Conservation (phyloP, 2,113 vertebrate species). For the Hystrix cristata region DNA sequence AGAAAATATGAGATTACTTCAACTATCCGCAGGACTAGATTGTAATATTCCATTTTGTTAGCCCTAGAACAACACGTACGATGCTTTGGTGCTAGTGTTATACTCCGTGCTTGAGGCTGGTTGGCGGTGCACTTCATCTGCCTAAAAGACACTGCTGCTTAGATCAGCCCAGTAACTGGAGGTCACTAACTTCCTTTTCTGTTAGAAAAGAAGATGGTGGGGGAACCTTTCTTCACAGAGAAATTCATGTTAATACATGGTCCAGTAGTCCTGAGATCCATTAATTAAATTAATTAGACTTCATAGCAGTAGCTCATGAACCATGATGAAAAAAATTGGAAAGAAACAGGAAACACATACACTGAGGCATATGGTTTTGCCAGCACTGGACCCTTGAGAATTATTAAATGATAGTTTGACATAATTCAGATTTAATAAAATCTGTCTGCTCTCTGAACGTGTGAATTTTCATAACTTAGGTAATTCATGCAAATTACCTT, state of each 20-base stretch:
- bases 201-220: not conserved
- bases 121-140: not conserved
- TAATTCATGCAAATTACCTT: slow-evolving; percentile 62
- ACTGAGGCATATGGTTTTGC: slow-evolving; percentile 71
- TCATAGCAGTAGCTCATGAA: slow-evolving; percentile 77
- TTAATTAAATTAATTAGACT: slow-evolving; percentile 86
- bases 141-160: slow-evolving; percentile 47
- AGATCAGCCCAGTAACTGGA: slow-evolving; percentile 54
- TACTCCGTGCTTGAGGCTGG: not conserved
- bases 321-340: slow-evolving; percentile 71
- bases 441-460: slow-evolving; percentile 45
- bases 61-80: not conserved
- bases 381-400: slow-evolving; percentile 70
- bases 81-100: slow-evolving; percentile 26
- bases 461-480: slow-evolving; percentile 46
- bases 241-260: slow-evolving; percentile 73
- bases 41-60: slow-evolving; percentile 62
- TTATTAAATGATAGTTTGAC: slow-evolving; percentile 75
- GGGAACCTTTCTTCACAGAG: slow-evolving; percentile 34
- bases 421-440: slow-evolving; percentile 81
- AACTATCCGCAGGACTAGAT: slow-evolving; percentile 33
- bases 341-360: slow-evolving; percentile 40
- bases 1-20: slow-evolving; percentile 50
- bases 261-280: slow-evolving; percentile 62
- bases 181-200: slow-evolving; percentile 65